phyloP scores from a whole-genome alignment of 2,888 invertebrate genomes.

The Lasioglossum villosulum region DNA sequence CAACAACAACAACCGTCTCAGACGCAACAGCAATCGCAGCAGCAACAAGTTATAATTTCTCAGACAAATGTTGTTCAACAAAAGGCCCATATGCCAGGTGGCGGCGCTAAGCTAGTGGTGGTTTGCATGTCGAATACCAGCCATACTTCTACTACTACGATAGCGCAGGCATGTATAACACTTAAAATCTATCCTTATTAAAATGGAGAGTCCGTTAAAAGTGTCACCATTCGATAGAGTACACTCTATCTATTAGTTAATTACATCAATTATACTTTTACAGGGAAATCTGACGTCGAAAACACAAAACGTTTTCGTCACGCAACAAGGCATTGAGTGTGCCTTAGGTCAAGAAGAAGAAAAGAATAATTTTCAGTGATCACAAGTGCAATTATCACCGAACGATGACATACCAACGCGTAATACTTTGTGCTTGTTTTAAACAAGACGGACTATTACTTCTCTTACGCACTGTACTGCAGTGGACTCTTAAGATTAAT shows the following conservation, averaged over 20 bases:
- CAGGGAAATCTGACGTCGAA: constrained; percentile 77
- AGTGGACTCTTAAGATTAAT: constrained; percentile 25
- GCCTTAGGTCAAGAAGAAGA: constrained; percentile 80
- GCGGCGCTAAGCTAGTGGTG: constrained; percentile 86
- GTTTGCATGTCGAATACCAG: constrained; percentile 84
- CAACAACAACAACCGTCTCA: constrained; percentile 64
- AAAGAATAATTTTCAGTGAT: constrained; percentile 77
- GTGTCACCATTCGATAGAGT: not conserved
- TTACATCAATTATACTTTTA: constrained; percentile 43
- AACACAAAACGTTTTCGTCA: constrained; percentile 78
- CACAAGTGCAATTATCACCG: not conserved
- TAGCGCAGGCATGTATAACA: constrained; percentile 77
- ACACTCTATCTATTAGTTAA: not conserved
- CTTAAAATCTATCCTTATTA: not conserved
- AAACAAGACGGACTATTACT: not conserved
- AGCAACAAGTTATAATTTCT: constrained; percentile 71
- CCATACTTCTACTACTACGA: constrained; percentile 78
- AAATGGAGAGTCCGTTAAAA: not conserved
- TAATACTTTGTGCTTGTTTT: constrained; percentile 28
- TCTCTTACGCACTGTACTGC: not conserved
- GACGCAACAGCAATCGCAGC: constrained; percentile 63
- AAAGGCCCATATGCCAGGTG: constrained; percentile 78
- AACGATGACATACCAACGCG: not conserved
- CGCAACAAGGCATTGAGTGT: constrained; percentile 77
- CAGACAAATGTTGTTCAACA: constrained; percentile 75